Base-by-base conservation (phyloP, 1,140 invertebrate species). In the Chlorops oryzae region DNA sequence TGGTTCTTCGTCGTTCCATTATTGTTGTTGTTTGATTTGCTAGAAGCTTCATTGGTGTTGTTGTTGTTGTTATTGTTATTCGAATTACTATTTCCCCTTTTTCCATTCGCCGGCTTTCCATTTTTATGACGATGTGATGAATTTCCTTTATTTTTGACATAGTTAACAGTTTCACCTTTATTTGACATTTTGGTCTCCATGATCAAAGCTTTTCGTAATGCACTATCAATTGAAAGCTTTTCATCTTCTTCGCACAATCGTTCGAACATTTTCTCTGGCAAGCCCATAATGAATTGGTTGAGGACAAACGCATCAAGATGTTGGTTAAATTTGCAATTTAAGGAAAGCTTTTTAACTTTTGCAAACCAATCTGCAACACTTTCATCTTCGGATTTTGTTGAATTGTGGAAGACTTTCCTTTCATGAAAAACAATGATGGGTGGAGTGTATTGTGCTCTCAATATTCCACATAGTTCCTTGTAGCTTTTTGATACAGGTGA, bases 191-290 rank as follows among this genome's bases (percentile, higher is more conserved):
- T 50, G 40, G 39, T 50, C 34, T 42, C 48, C 47, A 40, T 49
- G 20, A 32, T 49, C 22, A 49, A 15, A 13, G 44, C 44, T 37
- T 46, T 46, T 35, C 44, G 27, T 12, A 46, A 34, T n/a, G 47
- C 47, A n/a, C 42, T 21, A 22, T 49, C 47, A 28, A 40, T 32
- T 28, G 47, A 28, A n/a, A 49, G 25, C 27, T 47, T 32, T 25
- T 49, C 25, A 2, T 49, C 38, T n/a, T 49, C 47, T 41, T 49
- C 47, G 17, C 47, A 49, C 23, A 49, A 24, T 27, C 38, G 37
- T 13, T 50, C 48, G 44, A 43, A 50, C 20, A 50, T 43, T 43
- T 50, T 43, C 20, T 43, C 13, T 12, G 23, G 35, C 35, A 42
- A 23, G 13, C 32, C 48, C 48, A 40, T 42, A 12, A 50, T 38